phyloP scores from a whole-genome alignment of 1,140 invertebrate species.

The Tribolium madens region DNA sequence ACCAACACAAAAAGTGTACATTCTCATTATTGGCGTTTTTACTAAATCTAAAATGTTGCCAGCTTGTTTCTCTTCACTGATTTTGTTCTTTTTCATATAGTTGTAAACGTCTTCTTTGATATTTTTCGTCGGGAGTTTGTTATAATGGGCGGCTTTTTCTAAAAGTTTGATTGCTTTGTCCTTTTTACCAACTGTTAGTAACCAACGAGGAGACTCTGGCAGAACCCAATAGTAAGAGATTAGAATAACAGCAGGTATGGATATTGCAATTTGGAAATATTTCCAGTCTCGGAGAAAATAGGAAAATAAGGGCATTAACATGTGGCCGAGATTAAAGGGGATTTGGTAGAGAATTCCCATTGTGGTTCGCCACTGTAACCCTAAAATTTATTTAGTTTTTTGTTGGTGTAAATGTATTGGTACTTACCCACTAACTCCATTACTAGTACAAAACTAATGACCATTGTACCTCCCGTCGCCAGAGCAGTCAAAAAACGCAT shows the following conservation, averaged over 20 bases:
- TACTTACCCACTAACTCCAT: slow-evolving; percentile 78
- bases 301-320: slow-evolving; percentile 72
- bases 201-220: slow-evolving; percentile 88
- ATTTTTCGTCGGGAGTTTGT: slow-evolving; percentile 68
- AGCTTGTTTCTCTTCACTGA: slow-evolving; percentile 53
- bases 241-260: slow-evolving; percentile 78
- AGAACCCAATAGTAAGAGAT: slow-evolving; percentile 81
- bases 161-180: slow-evolving; percentile 78
- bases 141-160: slow-evolving; percentile 74
- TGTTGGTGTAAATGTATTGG: not conserved
- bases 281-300: slow-evolving; percentile 79
- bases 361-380: slow-evolving; percentile 74
- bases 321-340: slow-evolving; percentile 77
- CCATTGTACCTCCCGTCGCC: slow-evolving; percentile 81
- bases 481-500: slow-evolving; percentile 78
- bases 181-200: slow-evolving; percentile 76
- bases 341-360: slow-evolving; percentile 80
- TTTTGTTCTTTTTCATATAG: slow-evolving; percentile 58
- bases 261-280: slow-evolving; percentile 80
- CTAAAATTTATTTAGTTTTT: slow-evolving; percentile 49
- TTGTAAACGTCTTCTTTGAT: slow-evolving; percentile 67
- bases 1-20: slow-evolving; percentile 78
- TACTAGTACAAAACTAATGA: slow-evolving; percentile 79
- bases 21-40: slow-evolving; percentile 77
- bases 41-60: slow-evolving; percentile 75